Conservation (phyloP, 2,113 vertebrate genomes). For the Hippocampus zosterae region DNA sequence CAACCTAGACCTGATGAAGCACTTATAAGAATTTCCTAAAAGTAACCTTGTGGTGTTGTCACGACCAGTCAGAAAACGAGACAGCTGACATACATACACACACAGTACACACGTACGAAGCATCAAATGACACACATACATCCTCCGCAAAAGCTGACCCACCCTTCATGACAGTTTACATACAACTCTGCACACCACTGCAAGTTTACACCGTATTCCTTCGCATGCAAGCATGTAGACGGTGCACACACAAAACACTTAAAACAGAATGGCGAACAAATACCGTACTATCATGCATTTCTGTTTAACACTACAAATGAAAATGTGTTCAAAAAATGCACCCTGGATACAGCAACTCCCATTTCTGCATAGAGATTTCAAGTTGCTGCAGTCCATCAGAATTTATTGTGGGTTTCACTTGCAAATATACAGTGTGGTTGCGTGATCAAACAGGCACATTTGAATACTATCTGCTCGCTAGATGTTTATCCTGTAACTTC, state of each 20-base stretch:
- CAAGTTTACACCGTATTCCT: slow-evolving; percentile 1
- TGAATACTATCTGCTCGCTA: background rate
- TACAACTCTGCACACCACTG: slow-evolving; percentile 45
- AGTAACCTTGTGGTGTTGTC: slow-evolving; percentile 30
- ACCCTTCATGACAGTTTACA: slow-evolving; percentile 39
- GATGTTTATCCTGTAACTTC: slow-evolving; percentile 31
- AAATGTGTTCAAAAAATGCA: slow-evolving; percentile 2
- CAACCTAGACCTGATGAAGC: slow-evolving; percentile 27
- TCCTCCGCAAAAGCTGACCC: slow-evolving; percentile 40
- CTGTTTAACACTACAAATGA: background rate
- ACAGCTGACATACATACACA: slow-evolving; percentile 1
- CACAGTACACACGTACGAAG: slow-evolving; percentile 35
- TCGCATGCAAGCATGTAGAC: background rate
- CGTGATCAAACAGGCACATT: slow-evolving; percentile 5
- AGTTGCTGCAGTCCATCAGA: slow-evolving; percentile 43
- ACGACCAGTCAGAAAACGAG: slow-evolving; percentile 8
- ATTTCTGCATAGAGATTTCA: slow-evolving; percentile 19
- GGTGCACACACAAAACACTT: slow-evolving; percentile 12
- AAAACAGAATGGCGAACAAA: background rate
- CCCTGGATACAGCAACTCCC: slow-evolving; percentile 7
- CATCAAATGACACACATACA: slow-evolving; percentile 4
- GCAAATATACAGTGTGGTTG: slow-evolving; percentile 13
- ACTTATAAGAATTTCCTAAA: slow-evolving; percentile 42
- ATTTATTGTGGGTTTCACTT: slow-evolving; percentile 27
- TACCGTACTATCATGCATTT: background rate